These are phyloP conservation scores for Lepidotrigona ventralis DNA, from an alignment of 1,140 invertebrate genomes.

Conservation along the genomic window DNA sequence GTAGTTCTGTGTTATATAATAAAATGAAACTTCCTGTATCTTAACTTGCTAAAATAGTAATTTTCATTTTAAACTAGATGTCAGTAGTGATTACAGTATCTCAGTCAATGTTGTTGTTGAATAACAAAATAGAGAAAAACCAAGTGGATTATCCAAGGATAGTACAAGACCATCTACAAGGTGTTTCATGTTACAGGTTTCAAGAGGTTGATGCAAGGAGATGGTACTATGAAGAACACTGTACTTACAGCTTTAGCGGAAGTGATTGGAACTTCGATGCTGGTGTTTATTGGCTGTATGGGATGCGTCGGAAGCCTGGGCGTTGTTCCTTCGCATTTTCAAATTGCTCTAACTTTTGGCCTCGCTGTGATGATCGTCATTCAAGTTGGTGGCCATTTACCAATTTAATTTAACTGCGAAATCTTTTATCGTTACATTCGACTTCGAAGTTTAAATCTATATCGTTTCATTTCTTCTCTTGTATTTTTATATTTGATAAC, in stretches of 20 bases:
- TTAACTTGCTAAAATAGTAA: too few species aligned
- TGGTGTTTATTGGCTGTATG: slow-evolving; percentile 89
- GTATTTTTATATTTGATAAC: too few species aligned
- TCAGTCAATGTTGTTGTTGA: too few species aligned
- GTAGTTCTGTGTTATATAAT: too few species aligned
- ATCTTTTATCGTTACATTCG: background rate
- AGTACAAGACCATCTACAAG: background rate
- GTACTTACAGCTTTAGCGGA: slow-evolving; percentile 80
- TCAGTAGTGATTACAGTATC: too few species aligned
- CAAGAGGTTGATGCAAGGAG: slow-evolving; percentile 60
- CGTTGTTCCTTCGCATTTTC: slow-evolving; percentile 78
- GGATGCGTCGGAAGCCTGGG: slow-evolving; percentile 80
- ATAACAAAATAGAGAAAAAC: background rate
- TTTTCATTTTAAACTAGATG: too few species aligned
- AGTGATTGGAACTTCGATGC: slow-evolving; percentile 85
- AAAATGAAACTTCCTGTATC: too few species aligned
- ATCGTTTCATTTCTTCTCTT: too few species aligned
- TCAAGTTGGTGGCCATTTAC: slow-evolving; percentile 78
- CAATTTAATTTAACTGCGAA: background rate
- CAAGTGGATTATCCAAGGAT: background rate
- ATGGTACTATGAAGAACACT: slow-evolving; percentile 51
- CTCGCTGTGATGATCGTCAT: slow-evolving; percentile 85
- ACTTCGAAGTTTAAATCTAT: too few species aligned
- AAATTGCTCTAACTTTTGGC: slow-evolving; percentile 85
- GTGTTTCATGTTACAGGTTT: slow-evolving; percentile 59